Evolutionary conservation across 92 coral and sea anemone genomes (phyloP), one percentile per base, ranked within the genome.

Genomic region (Blastomussa wellsi): DNA sequence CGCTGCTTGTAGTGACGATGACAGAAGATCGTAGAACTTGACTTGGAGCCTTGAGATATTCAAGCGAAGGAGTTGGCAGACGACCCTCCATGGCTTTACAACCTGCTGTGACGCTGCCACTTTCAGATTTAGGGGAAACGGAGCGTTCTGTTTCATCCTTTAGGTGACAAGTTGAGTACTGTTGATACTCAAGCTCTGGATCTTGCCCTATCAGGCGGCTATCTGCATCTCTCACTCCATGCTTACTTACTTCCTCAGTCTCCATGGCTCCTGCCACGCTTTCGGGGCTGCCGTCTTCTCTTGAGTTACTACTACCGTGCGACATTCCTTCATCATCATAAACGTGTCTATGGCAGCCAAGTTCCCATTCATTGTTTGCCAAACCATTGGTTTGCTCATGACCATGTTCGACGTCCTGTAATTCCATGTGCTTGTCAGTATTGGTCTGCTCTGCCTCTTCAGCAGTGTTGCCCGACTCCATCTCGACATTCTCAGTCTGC

Each of bases 1-100:
- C 47, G 12, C 81, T 44, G 15, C 74, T 78, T 8, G 74, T 62
- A 15, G 81, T 74, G n/a, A 83, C 87, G 47, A 83, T 83, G 5
- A 83, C 87, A 41, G 87, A 83, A 5, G 87, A 83, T 22, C 87
- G 80, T 48, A 13, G 74, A 17, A 28, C 49, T 24, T 62, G 87
- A 83, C 4, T 20, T 19, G 31, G 62, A 32, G 24, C 42, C 24
- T 42, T 26, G 26, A 24, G 71, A 14, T 66, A 60, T 12, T 83
- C 80, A 59, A 83, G 32, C 5, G 81, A 20, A 29, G 79, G 38
- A n/a, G 72, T 33, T 20, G 74, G 48, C 17, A 62, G 9, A 4
- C 77, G 51, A 15, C 29, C 39, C 8, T 70, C 79, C 78, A 24
- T 52, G 8, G 11, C 79, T 42, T 32, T 39, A 2, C 29, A 13